A percentile compares a stretch with the other conserved stretches of the same genome.
These are phyloP conservation scores for Camponotus fellah DNA, from an alignment of 2,888 invertebrate species.

Conservation along the genomic window DNA sequence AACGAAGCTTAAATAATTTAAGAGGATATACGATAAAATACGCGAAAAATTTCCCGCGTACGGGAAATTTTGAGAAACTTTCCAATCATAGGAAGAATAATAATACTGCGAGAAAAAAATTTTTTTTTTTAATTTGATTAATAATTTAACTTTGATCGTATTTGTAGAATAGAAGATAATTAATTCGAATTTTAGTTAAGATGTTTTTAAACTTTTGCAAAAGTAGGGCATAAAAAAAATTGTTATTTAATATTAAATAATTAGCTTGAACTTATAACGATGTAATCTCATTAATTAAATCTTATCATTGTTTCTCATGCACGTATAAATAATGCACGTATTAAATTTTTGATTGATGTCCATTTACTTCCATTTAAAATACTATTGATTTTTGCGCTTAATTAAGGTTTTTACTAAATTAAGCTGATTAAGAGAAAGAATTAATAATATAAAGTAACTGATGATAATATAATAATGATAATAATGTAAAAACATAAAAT, in stretches of 20 bases:
- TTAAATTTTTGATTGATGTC: background rate
- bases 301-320: background rate
- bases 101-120: background rate
- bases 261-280: background rate
- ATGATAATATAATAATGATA: background rate
- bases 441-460: background rate
- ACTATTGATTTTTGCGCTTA: background rate
- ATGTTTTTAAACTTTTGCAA: background rate
- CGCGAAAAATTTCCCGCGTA: background rate
- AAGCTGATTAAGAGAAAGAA: background rate
- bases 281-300: background rate
- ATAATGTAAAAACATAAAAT: background rate
- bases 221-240: background rate
- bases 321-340: too few relatives aligned
- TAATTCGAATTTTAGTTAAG: background rate
- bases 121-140: background rate
- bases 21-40: background rate
- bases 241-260: background rate
- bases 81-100: background rate
- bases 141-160: background rate
- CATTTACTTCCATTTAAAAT: background rate
- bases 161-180: background rate
- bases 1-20: conserved; percentile 38
- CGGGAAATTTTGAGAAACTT: conserved; percentile 1
- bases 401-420: background rate